phyloP scores from a whole-genome alignment of 1,140 invertebrate species.

The Drosophila truncata region DNA sequence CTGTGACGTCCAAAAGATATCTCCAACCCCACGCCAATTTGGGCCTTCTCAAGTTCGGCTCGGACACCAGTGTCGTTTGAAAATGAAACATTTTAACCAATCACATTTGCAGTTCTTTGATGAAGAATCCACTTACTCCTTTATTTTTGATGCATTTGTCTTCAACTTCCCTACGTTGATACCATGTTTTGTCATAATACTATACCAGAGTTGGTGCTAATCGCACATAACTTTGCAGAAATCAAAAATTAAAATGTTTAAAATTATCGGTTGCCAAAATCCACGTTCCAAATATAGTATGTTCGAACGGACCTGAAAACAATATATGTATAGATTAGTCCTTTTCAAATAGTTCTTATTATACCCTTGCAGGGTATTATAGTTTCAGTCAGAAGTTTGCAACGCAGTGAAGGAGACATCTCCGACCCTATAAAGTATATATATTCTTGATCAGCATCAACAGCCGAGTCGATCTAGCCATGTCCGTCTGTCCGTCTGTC shows the following conservation, averaged over 20 bases:
- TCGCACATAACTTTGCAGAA: conserved; percentile 10
- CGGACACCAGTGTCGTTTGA: background rate
- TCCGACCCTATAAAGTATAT: too few species aligned
- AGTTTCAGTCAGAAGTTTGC: too few species aligned
- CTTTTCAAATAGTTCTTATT: too few species aligned
- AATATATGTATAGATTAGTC: background rate
- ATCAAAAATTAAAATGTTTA: background rate
- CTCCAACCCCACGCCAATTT: background rate
- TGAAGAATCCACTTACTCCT: conserved; percentile 6
- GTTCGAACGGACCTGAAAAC: background rate
- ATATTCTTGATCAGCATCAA: too few species aligned
- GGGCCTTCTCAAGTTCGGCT: background rate
- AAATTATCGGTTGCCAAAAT: conserved; percentile 14
- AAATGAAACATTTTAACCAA: background rate
- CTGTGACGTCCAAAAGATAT: background rate
- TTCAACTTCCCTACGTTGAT: background rate
- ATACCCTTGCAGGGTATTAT: too few species aligned
- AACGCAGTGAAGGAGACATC: too few species aligned
- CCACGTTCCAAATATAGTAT: conserved; percentile 8
- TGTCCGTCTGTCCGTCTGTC: too few species aligned
- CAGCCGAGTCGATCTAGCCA: too few species aligned
- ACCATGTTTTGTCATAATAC: background rate
- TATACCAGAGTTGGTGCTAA: conserved; percentile 3
- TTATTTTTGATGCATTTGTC: background rate
- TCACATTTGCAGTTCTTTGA: background rate